These are phyloP conservation scores for Otolemur garnettii DNA, from an alignment of 2,113 vertebrate species.

Conservation along the genomic window DNA sequence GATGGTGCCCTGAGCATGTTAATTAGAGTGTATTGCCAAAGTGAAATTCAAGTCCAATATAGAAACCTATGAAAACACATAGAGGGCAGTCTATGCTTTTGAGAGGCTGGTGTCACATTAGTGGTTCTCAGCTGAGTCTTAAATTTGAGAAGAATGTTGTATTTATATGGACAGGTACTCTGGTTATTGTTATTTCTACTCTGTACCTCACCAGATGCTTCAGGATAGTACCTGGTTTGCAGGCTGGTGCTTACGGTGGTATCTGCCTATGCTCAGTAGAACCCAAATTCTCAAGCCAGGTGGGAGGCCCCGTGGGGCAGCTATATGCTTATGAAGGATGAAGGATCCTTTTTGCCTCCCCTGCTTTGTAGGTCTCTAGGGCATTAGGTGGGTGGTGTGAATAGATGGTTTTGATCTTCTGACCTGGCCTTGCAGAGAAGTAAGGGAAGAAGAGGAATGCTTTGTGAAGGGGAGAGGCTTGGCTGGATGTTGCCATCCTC, in stretches of 20 bases:
- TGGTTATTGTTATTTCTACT: constrained; percentile 12
- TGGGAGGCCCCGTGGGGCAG: background rate
- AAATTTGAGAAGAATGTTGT: background rate
- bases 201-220: background rate
- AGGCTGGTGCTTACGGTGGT: background rate
- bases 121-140: background rate
- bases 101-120: background rate
- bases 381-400: background rate
- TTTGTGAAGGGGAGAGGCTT: background rate
- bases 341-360: background rate
- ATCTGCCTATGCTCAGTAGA: background rate
- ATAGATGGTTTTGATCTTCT: background rate
- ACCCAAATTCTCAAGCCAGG: background rate
- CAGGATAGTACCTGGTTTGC: background rate
- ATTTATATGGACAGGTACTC: background rate
- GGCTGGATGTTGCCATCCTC: background rate
- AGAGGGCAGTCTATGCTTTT: constrained; percentile 4
- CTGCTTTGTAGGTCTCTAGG: background rate
- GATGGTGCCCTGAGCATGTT: background rate
- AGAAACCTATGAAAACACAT: background rate
- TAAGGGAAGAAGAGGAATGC: background rate
- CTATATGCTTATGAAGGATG: background rate
- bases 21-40: background rate
- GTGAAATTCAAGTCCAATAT: background rate
- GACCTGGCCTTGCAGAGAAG: background rate